Evolutionary conservation across 2,797 vertebrate genomes (phyloP).

Genomic region (Gallinago nigripennis): DNA sequence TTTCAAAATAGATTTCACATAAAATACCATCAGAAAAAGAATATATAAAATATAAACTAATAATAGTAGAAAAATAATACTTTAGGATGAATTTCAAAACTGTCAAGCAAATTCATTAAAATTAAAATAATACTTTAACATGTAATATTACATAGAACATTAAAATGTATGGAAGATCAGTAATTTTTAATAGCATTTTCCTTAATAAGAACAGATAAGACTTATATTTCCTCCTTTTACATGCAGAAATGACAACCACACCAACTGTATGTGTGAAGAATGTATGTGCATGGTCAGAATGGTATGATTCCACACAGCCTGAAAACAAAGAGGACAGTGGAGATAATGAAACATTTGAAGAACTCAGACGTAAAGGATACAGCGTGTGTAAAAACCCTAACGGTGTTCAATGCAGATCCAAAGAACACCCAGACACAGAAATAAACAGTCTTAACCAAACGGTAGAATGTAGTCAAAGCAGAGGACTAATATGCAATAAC

Average conservation of each 20-base stretch:
- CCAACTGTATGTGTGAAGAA: slow-evolving; percentile 67
- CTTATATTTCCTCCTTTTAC: background rate
- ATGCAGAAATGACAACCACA: background rate
- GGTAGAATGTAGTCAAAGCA: slow-evolving; percentile 36
- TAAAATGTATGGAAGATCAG: fast-evolving
- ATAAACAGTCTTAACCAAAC: slow-evolving; percentile 60
- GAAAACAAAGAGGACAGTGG: slow-evolving; percentile 20
- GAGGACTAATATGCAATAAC: slow-evolving; percentile 73
- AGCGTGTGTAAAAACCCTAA: slow-evolving; percentile 42
- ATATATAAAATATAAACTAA: background rate
- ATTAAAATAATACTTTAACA: background rate
- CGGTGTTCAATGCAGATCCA: slow-evolving; percentile 56
- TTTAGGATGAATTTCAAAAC: background rate
- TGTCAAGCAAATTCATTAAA: background rate
- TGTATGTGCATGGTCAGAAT: slow-evolving; percentile 72
- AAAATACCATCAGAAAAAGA: background rate
- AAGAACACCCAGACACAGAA: background rate
- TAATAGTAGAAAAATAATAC: background rate
- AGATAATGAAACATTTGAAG: slow-evolving; percentile 73
- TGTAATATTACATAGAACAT: background rate
- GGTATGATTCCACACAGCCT: slow-evolving; percentile 67
- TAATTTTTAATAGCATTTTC: background rate
- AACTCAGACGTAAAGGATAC: slow-evolving; percentile 49
- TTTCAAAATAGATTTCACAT: background rate
- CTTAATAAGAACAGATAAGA: background rate